Conservation (phyloP, 2,888 invertebrate species). For the Pseudolycoriella hygida region DNA sequence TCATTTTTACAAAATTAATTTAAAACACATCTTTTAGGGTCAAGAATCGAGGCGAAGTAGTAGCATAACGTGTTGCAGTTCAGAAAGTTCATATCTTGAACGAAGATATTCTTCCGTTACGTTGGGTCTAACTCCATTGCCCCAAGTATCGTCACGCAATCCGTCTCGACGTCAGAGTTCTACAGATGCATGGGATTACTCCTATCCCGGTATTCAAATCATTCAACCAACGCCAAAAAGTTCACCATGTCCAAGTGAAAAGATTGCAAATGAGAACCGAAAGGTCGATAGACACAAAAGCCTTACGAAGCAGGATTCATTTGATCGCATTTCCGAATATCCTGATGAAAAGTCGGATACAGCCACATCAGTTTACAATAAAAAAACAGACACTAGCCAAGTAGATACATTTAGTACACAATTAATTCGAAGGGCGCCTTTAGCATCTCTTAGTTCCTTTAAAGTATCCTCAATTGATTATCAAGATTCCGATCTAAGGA, state of each 20-base stretch:
- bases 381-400: conserved; percentile 17
- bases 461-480: conserved; percentile 49
- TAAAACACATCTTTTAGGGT: conserved; percentile 16
- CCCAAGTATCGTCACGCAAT: conserved; percentile 24
- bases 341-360: conserved; percentile 2
- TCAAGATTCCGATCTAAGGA: conserved; percentile 50
- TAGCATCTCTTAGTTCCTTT: conserved; percentile 65
- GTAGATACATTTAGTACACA: conserved; percentile 2
- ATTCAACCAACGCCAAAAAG: conserved; percentile 69
- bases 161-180: conserved; percentile 16
- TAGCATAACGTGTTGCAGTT: conserved; percentile 71
- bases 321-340: conserved; percentile 9
- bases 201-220: conserved; percentile 47
- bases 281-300: conserved; percentile 6
- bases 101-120: conserved; percentile 64
- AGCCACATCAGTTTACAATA: conserved; percentile 11
- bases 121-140: conserved; percentile 46
- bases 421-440: conserved; percentile 43
- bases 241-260: conserved; percentile 60
- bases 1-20: no score
- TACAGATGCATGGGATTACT: conserved; percentile 32
- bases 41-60: conserved; percentile 45
- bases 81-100: conserved; percentile 68
- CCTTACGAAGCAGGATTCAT: conserved; percentile 6
- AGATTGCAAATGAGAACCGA: conserved; percentile 20